Evolutionary conservation across 1,140 invertebrate genomes (phyloP), one percentile per base, ranked within the genome.

Genomic region (Armadillidium nasatum): DNA sequence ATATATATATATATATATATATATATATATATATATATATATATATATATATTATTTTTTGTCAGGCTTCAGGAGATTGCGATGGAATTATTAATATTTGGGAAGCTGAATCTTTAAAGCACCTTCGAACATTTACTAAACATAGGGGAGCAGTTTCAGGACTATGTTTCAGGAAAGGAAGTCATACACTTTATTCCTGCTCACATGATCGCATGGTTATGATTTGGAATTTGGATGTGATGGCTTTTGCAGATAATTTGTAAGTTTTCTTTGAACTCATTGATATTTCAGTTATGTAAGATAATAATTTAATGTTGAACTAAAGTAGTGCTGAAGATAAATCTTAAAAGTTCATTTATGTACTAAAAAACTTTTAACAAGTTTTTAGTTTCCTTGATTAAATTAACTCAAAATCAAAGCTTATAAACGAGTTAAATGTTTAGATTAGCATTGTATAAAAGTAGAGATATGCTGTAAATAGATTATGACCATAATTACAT

Each of bases 161-260:
- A 33, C 83, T 99, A 72, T 89, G 90, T 22, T 97, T 98, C 84
- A 90, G 94, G 82, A 91, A 89, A 83, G 89, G 91, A 77, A 91
- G 92, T n/a, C 94, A 97, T 85, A 91, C 92, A 23, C 86, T 99
- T 50, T 98, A 94, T 83, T 96, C 94, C 60, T 84, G 85, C 75
- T 89, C 89, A 69, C 89, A 91, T 82, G 97, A 99, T 84, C 87
- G 91, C 81, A 91, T 92, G 44, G 91, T 97, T 0, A 88, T 89
- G 83, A 90, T 97, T 44, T 99, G 96, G 96, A 95, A 93, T 81
- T 86, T 98, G 22, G 93, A 95, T 87, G 95, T 98, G 83, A 94
- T 96, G 92, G 90, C 92, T 10, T 98, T 97, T 86, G 91, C 98
- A 10, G 96, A 99, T 88, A 95, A 94, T 75, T 86, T 98, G 87